phyloP scores from a whole-genome alignment of 2,797 vertebrate genomes.

The Anolis apletophallus region DNA sequence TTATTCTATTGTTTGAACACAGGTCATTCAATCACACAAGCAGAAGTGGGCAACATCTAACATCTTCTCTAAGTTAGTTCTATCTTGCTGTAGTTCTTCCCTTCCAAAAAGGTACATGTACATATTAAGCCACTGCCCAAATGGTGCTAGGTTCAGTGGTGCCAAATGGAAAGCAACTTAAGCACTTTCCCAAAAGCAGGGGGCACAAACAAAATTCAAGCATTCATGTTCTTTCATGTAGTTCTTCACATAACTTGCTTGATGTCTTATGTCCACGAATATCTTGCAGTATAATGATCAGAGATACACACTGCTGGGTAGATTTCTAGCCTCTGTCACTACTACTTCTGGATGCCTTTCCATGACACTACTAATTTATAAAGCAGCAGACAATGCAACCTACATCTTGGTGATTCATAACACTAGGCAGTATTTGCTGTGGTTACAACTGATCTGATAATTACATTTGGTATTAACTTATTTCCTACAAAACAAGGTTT shows the following conservation, averaged over 20 bases:
- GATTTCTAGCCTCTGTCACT: not conserved
- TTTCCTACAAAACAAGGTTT: not conserved
- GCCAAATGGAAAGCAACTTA: not conserved
- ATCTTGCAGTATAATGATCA: too few relatives aligned
- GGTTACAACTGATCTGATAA: not conserved
- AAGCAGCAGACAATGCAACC: conserved; percentile 13
- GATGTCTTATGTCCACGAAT: not conserved
- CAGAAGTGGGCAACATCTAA: not conserved
- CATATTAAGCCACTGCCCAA: not conserved
- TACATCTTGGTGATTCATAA: conserved; percentile 2
- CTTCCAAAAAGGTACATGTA: not conserved
- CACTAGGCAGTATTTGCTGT: conserved; percentile 23
- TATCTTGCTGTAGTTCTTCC: not conserved
- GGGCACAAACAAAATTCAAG: not conserved
- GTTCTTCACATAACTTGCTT: not conserved
- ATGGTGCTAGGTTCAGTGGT: not conserved
- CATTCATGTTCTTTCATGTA: not conserved
- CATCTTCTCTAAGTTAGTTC: not conserved
- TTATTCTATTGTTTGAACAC: not conserved
- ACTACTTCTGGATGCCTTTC: not conserved
- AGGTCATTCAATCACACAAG: not conserved
- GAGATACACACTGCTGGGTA: not conserved
- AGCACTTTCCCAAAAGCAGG: not conserved
- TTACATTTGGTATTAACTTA: not conserved
- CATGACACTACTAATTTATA: not conserved